Evolutionary conservation across 1,140 invertebrate genomes (phyloP).

Genomic region (Pseudachorutes palmiensis): DNA sequence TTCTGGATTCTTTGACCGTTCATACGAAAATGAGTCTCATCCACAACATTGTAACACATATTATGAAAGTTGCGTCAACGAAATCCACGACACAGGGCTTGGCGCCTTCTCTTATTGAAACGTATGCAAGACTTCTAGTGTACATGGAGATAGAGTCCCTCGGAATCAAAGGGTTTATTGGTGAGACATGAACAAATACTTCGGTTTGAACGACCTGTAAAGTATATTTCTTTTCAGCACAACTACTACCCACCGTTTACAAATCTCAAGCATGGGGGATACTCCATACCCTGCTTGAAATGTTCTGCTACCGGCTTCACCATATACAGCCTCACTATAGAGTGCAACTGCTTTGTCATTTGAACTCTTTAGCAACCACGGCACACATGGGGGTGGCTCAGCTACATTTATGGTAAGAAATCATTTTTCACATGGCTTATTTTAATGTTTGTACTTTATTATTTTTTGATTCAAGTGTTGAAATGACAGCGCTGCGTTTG

Average conservation of each 20-base stretch:
- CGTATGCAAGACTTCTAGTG: constrained; percentile 82
- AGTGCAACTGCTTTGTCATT: constrained; percentile 78
- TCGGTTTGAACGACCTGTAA: not conserved
- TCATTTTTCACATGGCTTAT: too few relatives aligned
- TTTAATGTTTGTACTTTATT: constrained; percentile 16
- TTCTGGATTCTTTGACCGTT: constrained; percentile 88
- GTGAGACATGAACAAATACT: constrained; percentile 48
- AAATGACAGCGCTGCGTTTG: constrained; percentile 81
- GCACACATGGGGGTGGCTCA: constrained; percentile 74
- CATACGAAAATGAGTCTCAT: constrained; percentile 98
- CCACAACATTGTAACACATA: constrained; percentile 80
- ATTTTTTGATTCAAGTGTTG: constrained; percentile 57
- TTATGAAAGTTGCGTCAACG: constrained; percentile 76
- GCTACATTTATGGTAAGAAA: constrained; percentile 70
- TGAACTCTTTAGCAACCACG: constrained; percentile 77
- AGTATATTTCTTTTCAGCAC: constrained; percentile 51
- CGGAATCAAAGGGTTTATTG: constrained; percentile 92
- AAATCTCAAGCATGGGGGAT: constrained; percentile 90
- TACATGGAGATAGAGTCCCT: constrained; percentile 95
- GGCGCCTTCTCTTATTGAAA: constrained; percentile 86
- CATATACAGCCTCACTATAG: constrained; percentile 93
- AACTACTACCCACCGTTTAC: constrained; percentile 79
- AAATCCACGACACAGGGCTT: constrained; percentile 67
- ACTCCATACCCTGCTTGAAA: constrained; percentile 85
- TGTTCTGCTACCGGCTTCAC: constrained; percentile 92